Evolutionary conservation across 2,113 vertebrate species (phyloP).

Genomic region (Elaphurus davidianus): DNA sequence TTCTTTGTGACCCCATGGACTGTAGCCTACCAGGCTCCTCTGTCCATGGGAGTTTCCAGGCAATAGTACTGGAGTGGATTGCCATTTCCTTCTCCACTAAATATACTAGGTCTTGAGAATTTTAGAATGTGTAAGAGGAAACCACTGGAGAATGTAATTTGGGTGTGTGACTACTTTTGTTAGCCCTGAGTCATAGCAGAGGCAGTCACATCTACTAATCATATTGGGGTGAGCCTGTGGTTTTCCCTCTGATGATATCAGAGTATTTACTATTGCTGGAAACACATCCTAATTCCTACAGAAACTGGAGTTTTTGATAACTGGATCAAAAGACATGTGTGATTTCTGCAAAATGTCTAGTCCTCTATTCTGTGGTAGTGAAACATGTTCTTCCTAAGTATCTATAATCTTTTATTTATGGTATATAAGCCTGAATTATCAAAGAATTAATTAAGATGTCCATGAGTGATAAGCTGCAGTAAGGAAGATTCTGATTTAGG

Average conservation of each 20-base stretch:
- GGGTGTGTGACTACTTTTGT: not conserved
- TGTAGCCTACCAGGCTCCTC: no score
- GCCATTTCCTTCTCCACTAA: not conserved
- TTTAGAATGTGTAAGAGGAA: not conserved
- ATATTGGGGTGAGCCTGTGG: not conserved
- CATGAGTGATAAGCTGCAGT: conserved; percentile 19
- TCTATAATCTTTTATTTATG: conserved; percentile 41
- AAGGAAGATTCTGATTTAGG: conserved; percentile 33
- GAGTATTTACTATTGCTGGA: conserved; percentile 21
- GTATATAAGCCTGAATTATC: conserved; percentile 50
- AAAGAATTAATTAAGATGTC: conserved; percentile 66
- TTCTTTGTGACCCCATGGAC: no score
- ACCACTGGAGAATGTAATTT: not conserved
- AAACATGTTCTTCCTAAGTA: conserved; percentile 29
- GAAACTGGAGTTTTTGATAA: conserved; percentile 47
- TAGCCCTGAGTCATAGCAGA: conserved; percentile 2
- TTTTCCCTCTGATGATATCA: conserved; percentile 47
- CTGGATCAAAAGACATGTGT: conserved; percentile 26
- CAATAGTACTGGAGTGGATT: no score
- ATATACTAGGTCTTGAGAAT: not conserved
- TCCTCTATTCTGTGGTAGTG: not conserved
- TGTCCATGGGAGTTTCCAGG: no score
- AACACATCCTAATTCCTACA: conserved; percentile 32
- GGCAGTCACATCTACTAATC: not conserved
- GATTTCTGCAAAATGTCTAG: conserved; percentile 38